These are phyloP conservation scores for Xenopus laevis DNA, from an alignment of 2,113 vertebrate genomes.

Conservation along the genomic window DNA sequence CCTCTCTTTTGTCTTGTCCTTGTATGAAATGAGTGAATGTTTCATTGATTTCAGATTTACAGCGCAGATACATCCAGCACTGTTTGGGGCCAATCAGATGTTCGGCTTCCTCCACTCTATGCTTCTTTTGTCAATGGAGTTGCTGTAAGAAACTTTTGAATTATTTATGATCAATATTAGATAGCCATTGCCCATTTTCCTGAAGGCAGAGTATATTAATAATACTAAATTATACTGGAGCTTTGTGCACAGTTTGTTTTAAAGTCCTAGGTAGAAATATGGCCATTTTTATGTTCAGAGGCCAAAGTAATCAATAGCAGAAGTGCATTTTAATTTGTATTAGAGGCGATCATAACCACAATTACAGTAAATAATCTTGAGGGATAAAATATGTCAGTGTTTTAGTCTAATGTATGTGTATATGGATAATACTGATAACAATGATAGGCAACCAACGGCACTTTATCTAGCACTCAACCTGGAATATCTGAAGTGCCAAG, in stretches of 20 bases:
- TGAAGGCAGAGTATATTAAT: constrained; percentile 3
- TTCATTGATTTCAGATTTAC: constrained; percentile 66
- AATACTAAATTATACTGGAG: constrained; percentile 16
- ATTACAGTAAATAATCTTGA: too few species aligned
- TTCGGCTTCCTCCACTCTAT: constrained; percentile 71
- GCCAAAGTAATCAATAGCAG: too few species aligned
- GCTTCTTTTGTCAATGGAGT: constrained; percentile 89
- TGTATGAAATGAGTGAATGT: constrained; percentile 2
- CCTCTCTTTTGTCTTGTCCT: background rate
- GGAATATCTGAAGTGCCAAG: too few species aligned
- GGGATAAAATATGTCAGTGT: too few species aligned
- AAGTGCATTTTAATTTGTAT: too few species aligned
- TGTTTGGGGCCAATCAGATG: constrained; percentile 74
- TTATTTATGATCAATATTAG: constrained; percentile 35
- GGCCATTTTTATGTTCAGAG: background rate
- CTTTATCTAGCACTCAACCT: too few species aligned
- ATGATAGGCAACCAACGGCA: too few species aligned
- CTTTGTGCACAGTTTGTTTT: background rate
- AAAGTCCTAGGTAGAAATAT: background rate
- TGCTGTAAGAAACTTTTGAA: constrained; percentile 71
- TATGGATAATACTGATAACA: too few species aligned
- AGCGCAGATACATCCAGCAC: constrained; percentile 68
- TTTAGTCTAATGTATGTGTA: too few species aligned
- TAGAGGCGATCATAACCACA: too few species aligned
- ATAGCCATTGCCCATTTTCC: constrained; percentile 3